Evolutionary conservation across 2,113 vertebrate species (phyloP).

Genomic region (Sisor rabdophorus): DNA sequence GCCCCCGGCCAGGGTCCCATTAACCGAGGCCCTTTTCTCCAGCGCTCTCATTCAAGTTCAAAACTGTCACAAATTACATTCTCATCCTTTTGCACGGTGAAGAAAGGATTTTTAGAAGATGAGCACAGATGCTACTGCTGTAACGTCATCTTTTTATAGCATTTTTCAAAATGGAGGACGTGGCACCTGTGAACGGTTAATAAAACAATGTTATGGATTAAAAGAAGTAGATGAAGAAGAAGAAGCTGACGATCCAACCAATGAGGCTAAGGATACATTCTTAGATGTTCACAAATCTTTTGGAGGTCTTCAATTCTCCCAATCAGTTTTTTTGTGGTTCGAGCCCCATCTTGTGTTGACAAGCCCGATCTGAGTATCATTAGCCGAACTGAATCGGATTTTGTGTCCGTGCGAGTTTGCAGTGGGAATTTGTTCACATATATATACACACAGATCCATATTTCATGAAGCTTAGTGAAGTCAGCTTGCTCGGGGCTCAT

Average conservation of each 20-base stretch:
- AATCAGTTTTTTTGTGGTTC: conserved; percentile 11
- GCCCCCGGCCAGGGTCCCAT: conserved; percentile 42
- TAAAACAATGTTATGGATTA: not conserved
- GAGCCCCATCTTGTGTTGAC: conserved; percentile 44
- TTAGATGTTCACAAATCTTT: not conserved
- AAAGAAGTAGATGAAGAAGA: no score
- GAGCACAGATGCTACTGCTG: not conserved
- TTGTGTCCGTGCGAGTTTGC: conserved; percentile 14
- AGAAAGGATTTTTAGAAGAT: conserved; percentile 3
- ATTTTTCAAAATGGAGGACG: not conserved
- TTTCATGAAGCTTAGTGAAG: conserved; percentile 49
- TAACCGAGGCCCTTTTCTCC: conserved; percentile 44
- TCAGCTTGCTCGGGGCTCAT: conserved; percentile 27
- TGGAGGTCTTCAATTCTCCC: not conserved
- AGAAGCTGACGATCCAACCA: not conserved
- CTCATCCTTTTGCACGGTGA: conserved; percentile 23
- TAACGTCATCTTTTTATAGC: not conserved
- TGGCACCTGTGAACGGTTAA: not conserved
- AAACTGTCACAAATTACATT: conserved; percentile 39
- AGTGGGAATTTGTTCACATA: conserved; percentile 24
- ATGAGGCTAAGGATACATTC: no score
- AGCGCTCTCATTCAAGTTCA: conserved; percentile 36
- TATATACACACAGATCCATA: conserved; percentile 31
- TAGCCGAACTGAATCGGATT: not conserved
- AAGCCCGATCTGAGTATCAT: conserved; percentile 10